phyloP scores from a whole-genome alignment of 2,888 invertebrate species.

The Agelastica alni region DNA sequence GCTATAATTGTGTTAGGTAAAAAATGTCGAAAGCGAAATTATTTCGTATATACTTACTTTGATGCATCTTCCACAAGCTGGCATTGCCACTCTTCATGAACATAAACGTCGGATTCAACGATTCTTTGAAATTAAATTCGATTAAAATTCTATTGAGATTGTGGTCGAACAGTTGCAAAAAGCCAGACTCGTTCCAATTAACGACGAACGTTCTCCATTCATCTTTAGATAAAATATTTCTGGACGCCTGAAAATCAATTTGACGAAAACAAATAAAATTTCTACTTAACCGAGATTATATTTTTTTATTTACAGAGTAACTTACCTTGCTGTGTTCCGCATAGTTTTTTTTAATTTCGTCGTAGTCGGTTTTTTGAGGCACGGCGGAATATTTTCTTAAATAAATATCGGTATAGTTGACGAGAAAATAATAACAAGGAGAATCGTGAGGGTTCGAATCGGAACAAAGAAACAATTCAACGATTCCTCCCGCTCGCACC shows the following conservation, averaged over 20 bases:
- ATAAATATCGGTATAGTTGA: constrained; percentile 42
- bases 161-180: constrained; percentile 42
- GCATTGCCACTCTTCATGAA: constrained; percentile 44
- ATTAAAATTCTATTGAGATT: constrained; percentile 45
- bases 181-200: constrained; percentile 40
- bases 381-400: constrained; percentile 37
- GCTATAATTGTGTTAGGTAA: too few relatives aligned
- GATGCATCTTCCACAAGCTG: constrained; percentile 52
- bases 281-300: too few relatives aligned
- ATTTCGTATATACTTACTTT: constrained; percentile 42
- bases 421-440: constrained; percentile 49
- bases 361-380: constrained; percentile 37
- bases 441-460: constrained; percentile 49
- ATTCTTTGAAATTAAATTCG: constrained; percentile 39
- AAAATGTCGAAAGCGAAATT: too few relatives aligned
- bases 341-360: constrained; percentile 22
- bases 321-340: constrained; percentile 29
- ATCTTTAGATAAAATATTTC: constrained; percentile 44
- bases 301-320: too few relatives aligned
- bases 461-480: constrained; percentile 48
- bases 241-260: constrained; percentile 38
- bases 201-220: constrained; percentile 51
- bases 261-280: too few relatives aligned
- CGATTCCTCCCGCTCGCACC: constrained; percentile 42
- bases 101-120: constrained; percentile 45